Evolutionary conservation across 2,113 vertebrate genomes (phyloP), one percentile per base, ranked within the genome.

Genomic region (Herpailurus yagouaroundi): DNA sequence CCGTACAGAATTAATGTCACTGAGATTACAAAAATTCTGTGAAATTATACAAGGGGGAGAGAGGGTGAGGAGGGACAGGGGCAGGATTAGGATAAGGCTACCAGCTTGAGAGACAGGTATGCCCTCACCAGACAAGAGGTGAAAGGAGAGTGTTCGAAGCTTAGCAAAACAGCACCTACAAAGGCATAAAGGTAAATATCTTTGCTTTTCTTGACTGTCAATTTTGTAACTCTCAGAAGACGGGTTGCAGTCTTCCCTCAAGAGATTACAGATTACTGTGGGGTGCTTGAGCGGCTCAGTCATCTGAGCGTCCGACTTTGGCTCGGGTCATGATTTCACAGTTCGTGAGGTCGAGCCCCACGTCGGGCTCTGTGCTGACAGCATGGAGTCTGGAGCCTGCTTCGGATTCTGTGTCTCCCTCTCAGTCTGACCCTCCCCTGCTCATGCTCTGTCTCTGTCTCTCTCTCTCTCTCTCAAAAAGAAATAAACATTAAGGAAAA

Each of bases 11-110:
- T 27, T 64, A 38, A 31, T 45, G 57, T 16, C 45, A 64, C 1
- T 57, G 55, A 95, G 33, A 79, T 93, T 80, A 73, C 64, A 92
- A 97, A 95, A 95, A 29, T 4, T 19, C 57, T 86, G 33, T 57
- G 66, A 91, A 91, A 85, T 29, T 64, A 5, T 18, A 60, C 8
- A 31, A 84, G 41, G 27, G 25, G 19, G 36, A 69, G 12, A 18
- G 23, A 57, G 52, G 18, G 27, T 23, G 4, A 77, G 33, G 52
- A 4, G 15, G 23, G 87, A 52, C 31, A 80, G 19, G 10, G 16
- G 4, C 18, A 38, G 41, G 31, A 36, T 66, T 13, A 23, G 57
- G 21, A 60, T 64, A 52, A 94, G 7, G 68, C 25, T 80, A 63
- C 48, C 55, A 27, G 55, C 68, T 64, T 27, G 60, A 97, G 36